Percentiles rank a stretch among this genome's conserved stretches.
phyloP scores from a whole-genome alignment of 2,113 vertebrate species.

The Pteronura brasiliensis region DNA sequence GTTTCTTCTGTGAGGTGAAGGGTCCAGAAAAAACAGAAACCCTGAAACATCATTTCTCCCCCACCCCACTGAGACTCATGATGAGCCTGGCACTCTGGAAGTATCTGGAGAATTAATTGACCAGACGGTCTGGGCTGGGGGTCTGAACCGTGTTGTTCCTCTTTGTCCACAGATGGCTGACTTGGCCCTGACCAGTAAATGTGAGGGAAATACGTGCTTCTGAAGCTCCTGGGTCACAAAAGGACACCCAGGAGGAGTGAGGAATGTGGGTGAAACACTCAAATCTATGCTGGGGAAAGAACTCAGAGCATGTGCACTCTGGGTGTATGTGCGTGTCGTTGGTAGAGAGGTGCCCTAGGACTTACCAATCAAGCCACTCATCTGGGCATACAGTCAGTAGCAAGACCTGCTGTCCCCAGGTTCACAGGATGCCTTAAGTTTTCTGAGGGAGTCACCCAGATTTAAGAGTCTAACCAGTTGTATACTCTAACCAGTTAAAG shows the following conservation, averaged over 20 bases:
- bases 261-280: not conserved
- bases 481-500: not conserved
- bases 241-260: not conserved
- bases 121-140: not conserved
- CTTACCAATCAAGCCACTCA: not conserved
- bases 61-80: not conserved
- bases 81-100: not conserved
- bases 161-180: not conserved
- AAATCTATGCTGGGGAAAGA: not conserved
- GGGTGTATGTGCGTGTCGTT: not conserved
- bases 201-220: not conserved
- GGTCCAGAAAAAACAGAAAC: not conserved
- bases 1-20: not conserved
- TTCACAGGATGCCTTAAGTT: not conserved
- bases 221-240: not conserved
- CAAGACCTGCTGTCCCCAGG: not conserved
- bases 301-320: not conserved
- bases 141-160: not conserved
- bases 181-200: not conserved
- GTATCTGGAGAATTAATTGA: not conserved
- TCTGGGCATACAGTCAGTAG: not conserved
- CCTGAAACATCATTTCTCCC: not conserved
- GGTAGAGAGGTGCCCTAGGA: not conserved
- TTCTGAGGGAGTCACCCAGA: not conserved
- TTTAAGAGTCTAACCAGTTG: not conserved